Conservation (phyloP, 1,140 invertebrate species). For the Helicoverpa armigera region DNA sequence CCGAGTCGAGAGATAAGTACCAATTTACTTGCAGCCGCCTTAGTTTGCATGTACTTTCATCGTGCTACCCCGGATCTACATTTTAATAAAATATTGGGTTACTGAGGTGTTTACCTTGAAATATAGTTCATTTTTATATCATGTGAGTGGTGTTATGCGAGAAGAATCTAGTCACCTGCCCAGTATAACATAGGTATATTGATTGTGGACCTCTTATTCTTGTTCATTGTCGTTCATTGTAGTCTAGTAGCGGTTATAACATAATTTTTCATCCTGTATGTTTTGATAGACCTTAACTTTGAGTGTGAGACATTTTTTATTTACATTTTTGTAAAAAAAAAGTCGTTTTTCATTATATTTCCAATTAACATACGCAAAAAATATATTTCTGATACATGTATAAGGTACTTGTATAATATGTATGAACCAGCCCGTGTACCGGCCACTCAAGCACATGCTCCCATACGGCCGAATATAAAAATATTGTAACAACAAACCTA, state of each 20-base stretch:
- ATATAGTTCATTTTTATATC: slow-evolving; percentile 26
- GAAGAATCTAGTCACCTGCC: too few species aligned
- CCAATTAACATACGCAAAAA: too few species aligned
- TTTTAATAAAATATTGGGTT: slow-evolving; percentile 38
- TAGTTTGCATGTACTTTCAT: slow-evolving; percentile 37
- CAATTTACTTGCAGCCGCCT: slow-evolving; percentile 40
- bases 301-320: too few species aligned
- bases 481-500: slow-evolving; percentile 49
- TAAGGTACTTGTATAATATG: not conserved
- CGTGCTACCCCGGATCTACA: slow-evolving; percentile 14
- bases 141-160: not conserved
- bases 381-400: too few species aligned
- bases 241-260: too few species aligned
- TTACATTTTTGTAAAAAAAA: too few species aligned
- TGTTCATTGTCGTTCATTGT: too few species aligned
- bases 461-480: slow-evolving; percentile 35
- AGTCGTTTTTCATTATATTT: too few species aligned
- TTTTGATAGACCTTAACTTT: too few species aligned
- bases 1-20: slow-evolving; percentile 31
- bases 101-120: slow-evolving; percentile 28
- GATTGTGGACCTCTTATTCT: too few species aligned
- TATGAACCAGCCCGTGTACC: not conserved
- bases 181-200: not conserved
- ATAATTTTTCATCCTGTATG: too few species aligned
- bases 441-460: slow-evolving; percentile 16